These are phyloP conservation scores for Sisor rabdophorus DNA, from an alignment of 2,113 vertebrate genomes.

Conservation along the genomic window DNA sequence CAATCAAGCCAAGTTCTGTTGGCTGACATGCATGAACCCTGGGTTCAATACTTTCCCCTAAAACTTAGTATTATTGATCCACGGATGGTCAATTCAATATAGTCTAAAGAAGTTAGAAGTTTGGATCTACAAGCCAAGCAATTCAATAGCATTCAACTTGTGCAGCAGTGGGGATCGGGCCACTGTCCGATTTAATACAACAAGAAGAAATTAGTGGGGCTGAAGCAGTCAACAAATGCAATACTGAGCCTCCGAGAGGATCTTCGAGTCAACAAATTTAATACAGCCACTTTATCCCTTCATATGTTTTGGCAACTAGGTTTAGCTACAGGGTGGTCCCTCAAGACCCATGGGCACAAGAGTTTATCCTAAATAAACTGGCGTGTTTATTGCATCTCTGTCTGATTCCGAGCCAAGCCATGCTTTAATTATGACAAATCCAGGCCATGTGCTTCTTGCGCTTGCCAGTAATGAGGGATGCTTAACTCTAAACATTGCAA, in stretches of 20 bases:
- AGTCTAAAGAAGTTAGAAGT: constrained; percentile 76
- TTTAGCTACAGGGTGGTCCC: constrained; percentile 61
- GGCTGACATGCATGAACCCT: constrained; percentile 61
- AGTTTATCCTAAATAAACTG: constrained; percentile 71
- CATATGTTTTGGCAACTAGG: constrained; percentile 72
- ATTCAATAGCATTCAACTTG: constrained; percentile 72
- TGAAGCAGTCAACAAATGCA: constrained; percentile 71
- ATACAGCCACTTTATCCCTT: constrained; percentile 70
- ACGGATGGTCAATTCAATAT: constrained; percentile 75
- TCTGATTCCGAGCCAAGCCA: constrained; percentile 60
- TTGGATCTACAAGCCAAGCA: constrained; percentile 74
- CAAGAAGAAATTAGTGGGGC: constrained; percentile 61
- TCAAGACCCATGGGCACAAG: constrained; percentile 53
- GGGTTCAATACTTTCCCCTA: constrained; percentile 72
- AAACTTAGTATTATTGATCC: constrained; percentile 78
- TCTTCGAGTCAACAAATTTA: constrained; percentile 73
- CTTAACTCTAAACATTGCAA: constrained; percentile 52
- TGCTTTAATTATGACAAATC: constrained; percentile 74
- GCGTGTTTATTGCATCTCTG: constrained; percentile 63
- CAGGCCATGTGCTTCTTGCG: constrained; percentile 59
- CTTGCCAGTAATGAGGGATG: constrained; percentile 60
- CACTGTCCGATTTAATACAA: constrained; percentile 74
- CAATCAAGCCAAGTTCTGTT: constrained; percentile 64
- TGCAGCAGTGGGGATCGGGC: constrained; percentile 69
- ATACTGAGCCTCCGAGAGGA: constrained; percentile 66